Evolutionary conservation across 2,113 vertebrate species (phyloP), one percentile per base, ranked within the genome.

Genomic region (Antennarius striatus): DNA sequence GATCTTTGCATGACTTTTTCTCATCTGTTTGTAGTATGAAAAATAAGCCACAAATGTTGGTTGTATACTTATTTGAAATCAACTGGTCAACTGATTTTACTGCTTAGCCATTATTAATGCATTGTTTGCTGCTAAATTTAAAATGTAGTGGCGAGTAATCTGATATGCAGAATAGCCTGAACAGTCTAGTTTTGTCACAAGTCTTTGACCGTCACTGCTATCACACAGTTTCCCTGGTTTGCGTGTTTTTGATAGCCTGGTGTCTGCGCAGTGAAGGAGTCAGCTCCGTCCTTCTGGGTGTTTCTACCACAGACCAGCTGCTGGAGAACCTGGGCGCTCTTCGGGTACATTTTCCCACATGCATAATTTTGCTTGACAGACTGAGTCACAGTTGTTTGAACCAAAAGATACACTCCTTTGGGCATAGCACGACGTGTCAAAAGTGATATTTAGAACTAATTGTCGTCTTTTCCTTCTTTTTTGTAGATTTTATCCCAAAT

Each of bases 261-360:
- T 96, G 96, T 86, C 94, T 97, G 76, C 93, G 93, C 63, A 95
- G 92, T 43, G 96, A 97, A 61, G 93, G 95, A 4, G 95, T 97
- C 77, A 96, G 96, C 85, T 96, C 95, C 0, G 96, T 97, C 10
- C 91, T 97, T 59, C 90, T 97, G 68, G 95, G 95, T 7, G 96
- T 95, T 68, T 95, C 94, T 15, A 96, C 92, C 52, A 63, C 90
- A 17, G 95, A 95, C 36, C 95, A 96, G 82, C 92, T 97, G 48
- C 78, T 95, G 15, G 96, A 97, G 87, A 96, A 96, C 85, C 88
- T 97, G 53, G 95, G 95, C 0, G 94, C 95, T 56, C 86, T 97
- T 10, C 92, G 93, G 94, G 96, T 97, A 90, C 12, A 65, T 28
- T 30, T 5, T 50, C 39, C 10, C 45, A 56, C 9, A 14, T 70